Evolutionary conservation across 2,797 vertebrate species (phyloP), one percentile per base, ranked within the genome.

Genomic region (Clarias platycephalus): DNA sequence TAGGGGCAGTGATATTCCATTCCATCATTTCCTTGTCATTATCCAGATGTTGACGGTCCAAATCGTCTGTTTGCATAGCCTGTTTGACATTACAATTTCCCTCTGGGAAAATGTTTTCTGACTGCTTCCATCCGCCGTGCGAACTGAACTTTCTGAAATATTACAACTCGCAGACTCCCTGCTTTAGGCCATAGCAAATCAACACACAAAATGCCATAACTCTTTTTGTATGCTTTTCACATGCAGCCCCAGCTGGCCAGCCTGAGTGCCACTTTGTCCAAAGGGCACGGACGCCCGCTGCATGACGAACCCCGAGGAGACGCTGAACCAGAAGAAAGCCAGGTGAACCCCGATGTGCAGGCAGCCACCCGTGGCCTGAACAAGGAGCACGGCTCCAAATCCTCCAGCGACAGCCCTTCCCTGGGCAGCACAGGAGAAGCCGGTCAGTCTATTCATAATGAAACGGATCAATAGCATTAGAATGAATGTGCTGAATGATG

Each of bases 351-450:
- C 0, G 71, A 87, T 83, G 74, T 72, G 40, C 72, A 85, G 44
- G 77, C 89, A 0, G 12, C 68, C 24, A 85, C 79, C 75, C 55
- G 75, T 3, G 0, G 70, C 85, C 24, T 89, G 0, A 53, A 64
- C 3, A 53, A 86, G 28, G 91, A 93, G 68, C 88, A 92, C 0
- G 92, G 90, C 67, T 93, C 94, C 88, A 92, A 91, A 86, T 96
- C 96, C 18, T 96, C 96, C 81, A 95, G 93, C 0, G 96, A 96
- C 72, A 96, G 94, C 88, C 94, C 93, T 12, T 96, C 95, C 74
- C 64, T 94, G 7, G 93, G 94, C 90, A 98, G 97, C 90, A 85
- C 91, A 0, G 94, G 95, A 60, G 96, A 97, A 0, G 70, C 86
- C 93, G 96, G 93, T 93, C 74, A 87, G 91, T 83, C 31, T 26